Percentiles rank a stretch among this genome's conserved stretches.
These are phyloP conservation scores for Corydoras sp. DNA, from an alignment of 2,113 vertebrate species.

Conservation along the genomic window DNA sequence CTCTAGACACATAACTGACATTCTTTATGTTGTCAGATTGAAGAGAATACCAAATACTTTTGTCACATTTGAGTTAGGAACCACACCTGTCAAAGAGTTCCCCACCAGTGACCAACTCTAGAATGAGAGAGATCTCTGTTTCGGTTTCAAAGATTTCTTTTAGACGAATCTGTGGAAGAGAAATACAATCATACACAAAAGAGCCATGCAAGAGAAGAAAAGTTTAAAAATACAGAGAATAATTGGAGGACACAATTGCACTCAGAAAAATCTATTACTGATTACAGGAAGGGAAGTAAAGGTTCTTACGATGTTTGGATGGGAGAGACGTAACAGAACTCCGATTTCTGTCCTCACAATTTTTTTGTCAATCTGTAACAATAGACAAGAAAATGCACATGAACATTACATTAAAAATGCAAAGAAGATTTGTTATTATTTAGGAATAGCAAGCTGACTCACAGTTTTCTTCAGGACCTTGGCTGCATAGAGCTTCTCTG, in stretches of 20 bases:
- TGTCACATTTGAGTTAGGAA: background rate
- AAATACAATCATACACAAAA: too few relatives aligned
- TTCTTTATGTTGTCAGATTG: background rate
- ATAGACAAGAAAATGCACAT: slow-evolving; percentile 5
- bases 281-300: background rate
- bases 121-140: slow-evolving; percentile 74
- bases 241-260: too few relatives aligned
- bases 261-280: too few relatives aligned
- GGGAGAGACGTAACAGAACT: slow-evolving; percentile 78
- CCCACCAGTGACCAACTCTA: slow-evolving; percentile 84
- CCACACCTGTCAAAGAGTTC: slow-evolving; percentile 84
- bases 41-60: background rate
- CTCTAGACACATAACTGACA: too few relatives aligned
- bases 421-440: background rate
- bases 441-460: slow-evolving; percentile 42
- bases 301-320: slow-evolving; percentile 80
- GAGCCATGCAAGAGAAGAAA: background rate
- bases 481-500: slow-evolving; percentile 70
- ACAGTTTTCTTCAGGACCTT: slow-evolving; percentile 87
- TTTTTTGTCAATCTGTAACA: slow-evolving; percentile 80
- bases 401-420: too few relatives aligned
- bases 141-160: slow-evolving; percentile 87
- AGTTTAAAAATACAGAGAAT: too few relatives aligned
- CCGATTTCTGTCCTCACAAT: slow-evolving; percentile 84
- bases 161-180: slow-evolving; percentile 72